These are phyloP conservation scores for Eupelmus urozonus DNA, from an alignment of 2,888 invertebrate genomes.

Conservation along the genomic window DNA sequence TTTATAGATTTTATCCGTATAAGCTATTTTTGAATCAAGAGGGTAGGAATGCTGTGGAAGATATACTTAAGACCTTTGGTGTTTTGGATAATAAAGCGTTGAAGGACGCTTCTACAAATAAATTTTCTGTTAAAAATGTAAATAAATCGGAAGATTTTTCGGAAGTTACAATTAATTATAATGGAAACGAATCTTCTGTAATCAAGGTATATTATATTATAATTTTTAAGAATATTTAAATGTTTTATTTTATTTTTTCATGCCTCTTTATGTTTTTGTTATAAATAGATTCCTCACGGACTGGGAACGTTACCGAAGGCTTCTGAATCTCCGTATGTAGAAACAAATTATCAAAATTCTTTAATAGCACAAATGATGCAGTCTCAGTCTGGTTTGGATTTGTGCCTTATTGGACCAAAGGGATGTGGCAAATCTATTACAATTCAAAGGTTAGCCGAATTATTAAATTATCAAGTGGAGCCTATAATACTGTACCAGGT, in stretches of 20 bases:
- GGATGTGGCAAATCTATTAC: slow-evolving; percentile 95
- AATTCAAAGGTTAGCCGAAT: slow-evolving; percentile 86
- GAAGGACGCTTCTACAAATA: background rate
- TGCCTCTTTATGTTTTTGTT: slow-evolving; percentile 45
- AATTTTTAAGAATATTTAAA: background rate
- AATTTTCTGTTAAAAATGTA: slow-evolving; percentile 62
- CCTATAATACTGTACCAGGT: slow-evolving; percentile 93
- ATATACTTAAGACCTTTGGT: slow-evolving; percentile 83
- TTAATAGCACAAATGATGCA: slow-evolving; percentile 87
- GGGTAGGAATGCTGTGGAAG: slow-evolving; percentile 84
- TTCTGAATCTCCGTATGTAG: slow-evolving; percentile 78
- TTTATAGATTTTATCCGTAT: slow-evolving; percentile 91
- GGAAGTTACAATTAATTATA: slow-evolving; percentile 77
- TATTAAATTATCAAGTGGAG: slow-evolving; percentile 89
- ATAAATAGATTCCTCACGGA: slow-evolving; percentile 74
- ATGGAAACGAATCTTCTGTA: slow-evolving; percentile 68
- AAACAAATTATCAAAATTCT: slow-evolving; percentile 88
- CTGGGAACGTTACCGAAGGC: slow-evolving; percentile 54
- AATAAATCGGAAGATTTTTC: slow-evolving; percentile 74
- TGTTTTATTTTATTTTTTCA: slow-evolving; percentile 14
- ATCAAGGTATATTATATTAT: slow-evolving; percentile 14
- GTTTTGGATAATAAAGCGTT: slow-evolving; percentile 67
- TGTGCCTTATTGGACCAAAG: slow-evolving; percentile 92
- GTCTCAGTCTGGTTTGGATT: slow-evolving; percentile 88
- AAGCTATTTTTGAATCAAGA: slow-evolving; percentile 88